Evolutionary conservation across 53 echinoderm and acorn worm species (phyloP).

Genomic region (Luidia sarsii): DNA sequence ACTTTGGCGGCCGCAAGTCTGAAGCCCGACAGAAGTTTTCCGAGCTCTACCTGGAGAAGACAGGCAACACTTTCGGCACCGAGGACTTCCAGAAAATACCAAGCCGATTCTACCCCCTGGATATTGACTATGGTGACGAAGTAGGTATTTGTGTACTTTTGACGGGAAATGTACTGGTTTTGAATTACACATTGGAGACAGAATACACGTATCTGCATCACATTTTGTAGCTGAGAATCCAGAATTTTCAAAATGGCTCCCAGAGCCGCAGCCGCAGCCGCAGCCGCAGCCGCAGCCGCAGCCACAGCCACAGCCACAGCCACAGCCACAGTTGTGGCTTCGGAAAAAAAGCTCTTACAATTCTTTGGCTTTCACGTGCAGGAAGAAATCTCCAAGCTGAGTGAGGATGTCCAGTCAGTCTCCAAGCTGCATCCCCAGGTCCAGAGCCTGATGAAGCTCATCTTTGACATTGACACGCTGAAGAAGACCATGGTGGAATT

Average conservation of each 20-base stretch:
- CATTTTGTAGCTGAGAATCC: too few species aligned
- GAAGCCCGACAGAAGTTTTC: constrained; percentile 69
- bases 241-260: too few species aligned
- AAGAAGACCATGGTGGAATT: constrained; percentile 98
- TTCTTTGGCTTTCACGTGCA: constrained; percentile 7
- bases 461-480: constrained; percentile 94
- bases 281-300: too few species aligned
- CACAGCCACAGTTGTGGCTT: too few species aligned
- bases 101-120: constrained; percentile 85
- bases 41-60: constrained; percentile 82
- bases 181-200: too few species aligned
- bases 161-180: too few species aligned
- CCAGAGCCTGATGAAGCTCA: constrained; percentile 85
- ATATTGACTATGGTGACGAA: constrained; percentile 91
- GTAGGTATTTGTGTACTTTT: too few species aligned
- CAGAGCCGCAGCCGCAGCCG: too few species aligned
- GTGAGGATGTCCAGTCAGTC: constrained; percentile 47
- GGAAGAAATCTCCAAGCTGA: constrained; percentile 76
- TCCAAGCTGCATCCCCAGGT: constrained; percentile 70
- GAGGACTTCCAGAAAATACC: constrained; percentile 82
- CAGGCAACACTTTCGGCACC: constrained; percentile 82
- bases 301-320: too few species aligned
- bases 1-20: constrained; percentile 21
- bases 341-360: too few species aligned
- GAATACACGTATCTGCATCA: too few species aligned